Conservation (phyloP, 2,888 invertebrate species). For the Platycnemis pennipes region DNA sequence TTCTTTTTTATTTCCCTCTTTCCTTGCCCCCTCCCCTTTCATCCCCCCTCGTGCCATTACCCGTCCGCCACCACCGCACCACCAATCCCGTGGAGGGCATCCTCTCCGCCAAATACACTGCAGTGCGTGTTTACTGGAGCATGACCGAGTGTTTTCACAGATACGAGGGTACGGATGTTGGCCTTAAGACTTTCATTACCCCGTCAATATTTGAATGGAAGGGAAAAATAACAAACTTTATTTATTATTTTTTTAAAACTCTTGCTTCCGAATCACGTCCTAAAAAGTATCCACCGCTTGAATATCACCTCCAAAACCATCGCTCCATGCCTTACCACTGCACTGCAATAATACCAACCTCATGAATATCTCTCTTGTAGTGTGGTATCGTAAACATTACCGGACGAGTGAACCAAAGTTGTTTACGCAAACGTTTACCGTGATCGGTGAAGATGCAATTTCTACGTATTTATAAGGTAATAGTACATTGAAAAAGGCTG, state of each 20-base stretch:
- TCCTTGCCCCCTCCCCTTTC: not conserved
- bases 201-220: not conserved
- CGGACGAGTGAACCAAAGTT: not conserved
- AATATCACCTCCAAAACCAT: too few species aligned
- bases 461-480: not conserved
- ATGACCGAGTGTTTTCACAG: not conserved
- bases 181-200: slow-evolving; percentile 3
- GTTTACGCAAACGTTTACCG: not conserved
- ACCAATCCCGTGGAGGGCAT: not conserved
- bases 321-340: not conserved
- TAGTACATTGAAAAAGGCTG: too few species aligned
- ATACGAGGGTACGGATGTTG: not conserved
- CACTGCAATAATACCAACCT: not conserved
- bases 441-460: not conserved
- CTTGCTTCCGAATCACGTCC: not conserved
- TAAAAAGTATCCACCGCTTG: not conserved
- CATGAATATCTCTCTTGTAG: not conserved
- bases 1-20: not conserved
- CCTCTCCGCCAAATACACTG: not conserved
- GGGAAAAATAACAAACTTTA: not conserved
- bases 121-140: not conserved
- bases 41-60: not conserved
- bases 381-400: not conserved
- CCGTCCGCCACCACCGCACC: not conserved
- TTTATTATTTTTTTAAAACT: not conserved